These are phyloP conservation scores for western clawed frog (Xenopus tropicalis) DNA, from an alignment of 2,113 vertebrate species.

Conservation along the genomic window UCB_Xtro_10.0 CM004451.2:33258501-33259000, in stretches of 20 bases:
- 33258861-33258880: too few species aligned
- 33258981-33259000: too few species aligned
- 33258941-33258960: too few species aligned
- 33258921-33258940: too few species aligned
- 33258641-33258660: neutral
- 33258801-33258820: neutral
- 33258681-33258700: neutral
- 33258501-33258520: neutral
- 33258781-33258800: too few species aligned
- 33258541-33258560: slow-evolving; percentile 30
- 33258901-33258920: too few species aligned
- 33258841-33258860: neutral
- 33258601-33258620: slow-evolving; percentile 19
- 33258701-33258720: neutral
- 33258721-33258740: too few species aligned
- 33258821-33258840: neutral
- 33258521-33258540: slow-evolving; percentile 14
- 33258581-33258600: neutral
- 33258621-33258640: slow-evolving; percentile 6
- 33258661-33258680: neutral
- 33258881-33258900: too few species aligned
- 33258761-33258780: too few species aligned
- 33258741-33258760: too few species aligned
- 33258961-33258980: too few species aligned
- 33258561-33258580: slow-evolving; percentile 10